phyloP scores from a whole-genome alignment of 1,140 invertebrate species.

The Brachionus angularis region DNA sequence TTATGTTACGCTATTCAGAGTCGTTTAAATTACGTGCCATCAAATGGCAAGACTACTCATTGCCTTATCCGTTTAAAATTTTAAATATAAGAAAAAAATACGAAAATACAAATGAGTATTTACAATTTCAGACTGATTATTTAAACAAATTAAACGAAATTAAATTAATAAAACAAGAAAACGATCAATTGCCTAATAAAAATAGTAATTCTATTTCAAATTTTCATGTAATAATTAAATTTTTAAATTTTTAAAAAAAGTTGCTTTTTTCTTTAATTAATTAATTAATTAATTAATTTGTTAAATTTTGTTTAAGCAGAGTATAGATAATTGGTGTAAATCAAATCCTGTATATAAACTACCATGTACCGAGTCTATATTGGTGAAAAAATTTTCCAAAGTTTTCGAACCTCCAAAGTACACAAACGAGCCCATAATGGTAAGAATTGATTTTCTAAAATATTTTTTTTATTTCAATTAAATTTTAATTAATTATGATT shows the following conservation, averaged over 20 bases:
- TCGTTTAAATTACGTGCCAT: conserved; percentile 60
- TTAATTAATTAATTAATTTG: not conserved
- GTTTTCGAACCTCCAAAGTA: conserved; percentile 66
- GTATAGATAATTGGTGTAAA: not conserved
- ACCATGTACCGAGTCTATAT: conserved; percentile 35
- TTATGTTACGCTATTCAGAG: conserved; percentile 14
- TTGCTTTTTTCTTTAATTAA: not conserved
- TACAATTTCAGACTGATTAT: not conserved
- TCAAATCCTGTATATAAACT: not conserved
- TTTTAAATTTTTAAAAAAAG: too few relatives aligned
- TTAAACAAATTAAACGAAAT: conserved; percentile 65
- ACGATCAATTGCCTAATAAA: conserved; percentile 44
- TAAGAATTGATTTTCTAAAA: conserved; percentile 43
- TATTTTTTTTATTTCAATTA: not conserved
- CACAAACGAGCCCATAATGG: conserved; percentile 70
- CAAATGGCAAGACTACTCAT: conserved; percentile 24
- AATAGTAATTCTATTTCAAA: too few relatives aligned
- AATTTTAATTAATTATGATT: not conserved
- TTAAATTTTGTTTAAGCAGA: conserved; percentile 17
- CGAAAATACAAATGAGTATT: conserved; percentile 31
- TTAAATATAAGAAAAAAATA: conserved; percentile 52
- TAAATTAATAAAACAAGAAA: conserved; percentile 50
- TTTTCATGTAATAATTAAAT: too few relatives aligned
- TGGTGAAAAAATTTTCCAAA: conserved; percentile 56
- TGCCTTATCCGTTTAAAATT: conserved; percentile 43